These are phyloP conservation scores for Xylota sylvarum DNA, from an alignment of 2,888 invertebrate genomes.

Conservation along the genomic window DNA sequence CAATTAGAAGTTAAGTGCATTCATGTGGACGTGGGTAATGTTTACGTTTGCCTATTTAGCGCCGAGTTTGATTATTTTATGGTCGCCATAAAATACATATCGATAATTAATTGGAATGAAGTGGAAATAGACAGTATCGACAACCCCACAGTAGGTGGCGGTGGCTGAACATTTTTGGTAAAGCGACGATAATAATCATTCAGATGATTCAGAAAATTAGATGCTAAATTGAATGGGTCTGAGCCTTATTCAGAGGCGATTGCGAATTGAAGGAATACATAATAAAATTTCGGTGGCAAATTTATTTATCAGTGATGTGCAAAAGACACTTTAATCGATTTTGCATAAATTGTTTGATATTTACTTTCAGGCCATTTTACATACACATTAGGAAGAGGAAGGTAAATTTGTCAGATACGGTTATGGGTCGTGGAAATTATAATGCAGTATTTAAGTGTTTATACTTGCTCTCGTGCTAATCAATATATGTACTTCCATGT, in stretches of 20 bases:
- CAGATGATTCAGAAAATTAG: slow-evolving; percentile 32
- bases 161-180: slow-evolving; percentile 20
- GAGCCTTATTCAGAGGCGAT: neutral
- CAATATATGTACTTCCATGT: too few species aligned
- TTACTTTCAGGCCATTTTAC: neutral
- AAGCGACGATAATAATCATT: slow-evolving; percentile 23
- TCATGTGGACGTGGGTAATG: slow-evolving; percentile 40
- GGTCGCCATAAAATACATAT: slow-evolving; percentile 24
- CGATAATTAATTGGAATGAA: slow-evolving; percentile 46
- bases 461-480: too few species aligned
- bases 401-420: neutral
- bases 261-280: slow-evolving; percentile 1
- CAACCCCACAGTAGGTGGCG: slow-evolving; percentile 37
- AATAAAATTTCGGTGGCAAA: neutral
- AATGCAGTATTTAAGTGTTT: too few species aligned
- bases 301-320: neutral
- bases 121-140: slow-evolving; percentile 27
- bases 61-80: slow-evolving; percentile 46
- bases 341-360: neutral
- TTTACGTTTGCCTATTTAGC: slow-evolving; percentile 38
- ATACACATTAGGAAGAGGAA: neutral
- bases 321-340: neutral
- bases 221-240: slow-evolving; percentile 13
- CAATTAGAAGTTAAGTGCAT: slow-evolving; percentile 39
- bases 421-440: neutral